Percentiles rank a stretch among this genome's conserved stretches.
These are phyloP conservation scores for Gouania willdenowi DNA, from an alignment of 2,797 vertebrate genomes.

Conservation along the genomic window DNA sequence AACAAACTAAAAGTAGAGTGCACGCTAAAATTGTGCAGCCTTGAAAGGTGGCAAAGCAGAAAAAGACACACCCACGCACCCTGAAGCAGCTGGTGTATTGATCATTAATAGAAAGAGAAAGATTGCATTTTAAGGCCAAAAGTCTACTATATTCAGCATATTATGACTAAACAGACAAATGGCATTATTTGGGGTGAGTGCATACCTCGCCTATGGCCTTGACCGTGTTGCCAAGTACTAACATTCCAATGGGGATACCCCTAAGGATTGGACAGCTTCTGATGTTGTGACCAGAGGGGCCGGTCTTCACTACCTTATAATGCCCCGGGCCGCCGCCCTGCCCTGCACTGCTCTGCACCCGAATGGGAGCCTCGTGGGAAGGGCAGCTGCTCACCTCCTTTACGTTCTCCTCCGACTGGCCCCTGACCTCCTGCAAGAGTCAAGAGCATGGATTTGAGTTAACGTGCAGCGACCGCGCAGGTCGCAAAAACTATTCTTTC, in stretches of 20 bases:
- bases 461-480: conserved; percentile 6
- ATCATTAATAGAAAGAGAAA: conserved; percentile 46
- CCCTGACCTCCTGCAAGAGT: conserved; percentile 92
- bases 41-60: conserved; percentile 47
- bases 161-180: conserved; percentile 58
- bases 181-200: conserved; percentile 71
- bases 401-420: conserved; percentile 90
- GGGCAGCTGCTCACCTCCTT: conserved; percentile 93
- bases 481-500: conserved; percentile 12
- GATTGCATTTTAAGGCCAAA: conserved; percentile 45
- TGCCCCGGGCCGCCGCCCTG: conserved; percentile 94
- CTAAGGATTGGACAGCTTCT: conserved; percentile 99
- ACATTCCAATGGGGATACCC: conserved; percentile 99
- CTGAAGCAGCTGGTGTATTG: conserved; percentile 52
- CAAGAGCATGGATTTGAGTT: conserved; percentile 62
- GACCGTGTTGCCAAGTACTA: conserved; percentile 99
- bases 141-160: conserved; percentile 36
- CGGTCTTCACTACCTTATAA: conserved; percentile 99
- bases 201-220: conserved; percentile 99
- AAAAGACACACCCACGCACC: conserved; percentile 60
- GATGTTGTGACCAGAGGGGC: conserved; percentile 99
- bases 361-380: conserved; percentile 88
- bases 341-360: conserved; percentile 87
- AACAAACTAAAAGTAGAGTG: conserved; percentile 46
- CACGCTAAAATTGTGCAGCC: conserved; percentile 38